Evolutionary conservation across 2,888 invertebrate genomes (phyloP).

Genomic region (Plusia festucae): DNA sequence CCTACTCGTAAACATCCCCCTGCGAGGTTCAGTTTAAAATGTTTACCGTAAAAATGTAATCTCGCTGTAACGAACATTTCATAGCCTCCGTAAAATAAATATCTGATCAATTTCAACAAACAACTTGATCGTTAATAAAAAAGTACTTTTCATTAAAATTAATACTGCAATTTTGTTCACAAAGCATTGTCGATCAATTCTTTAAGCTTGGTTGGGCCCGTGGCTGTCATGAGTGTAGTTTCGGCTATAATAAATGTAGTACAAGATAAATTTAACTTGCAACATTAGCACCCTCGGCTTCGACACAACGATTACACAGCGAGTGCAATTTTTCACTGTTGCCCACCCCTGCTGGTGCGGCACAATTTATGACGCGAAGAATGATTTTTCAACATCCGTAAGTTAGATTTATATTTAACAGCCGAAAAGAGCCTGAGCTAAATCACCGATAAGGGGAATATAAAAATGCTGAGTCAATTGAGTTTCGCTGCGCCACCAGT

Average conservation of each 20-base stretch:
- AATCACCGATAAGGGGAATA: constrained; percentile 72
- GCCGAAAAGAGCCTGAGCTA: constrained; percentile 74
- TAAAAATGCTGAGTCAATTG: constrained; percentile 72
- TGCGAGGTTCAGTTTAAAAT: constrained; percentile 32
- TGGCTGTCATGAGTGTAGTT: constrained; percentile 70
- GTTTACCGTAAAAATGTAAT: constrained; percentile 48
- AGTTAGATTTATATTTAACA: constrained; percentile 85
- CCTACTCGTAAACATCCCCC: constrained; percentile 40
- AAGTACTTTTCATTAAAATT: constrained; percentile 22
- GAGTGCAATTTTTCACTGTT: constrained; percentile 85
- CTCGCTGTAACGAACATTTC: constrained; percentile 45
- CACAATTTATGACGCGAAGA: constrained; percentile 85
- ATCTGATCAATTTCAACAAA: constrained; percentile 21
- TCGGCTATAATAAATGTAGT: constrained; percentile 81
- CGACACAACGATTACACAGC: constrained; percentile 82
- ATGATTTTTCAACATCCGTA: constrained; percentile 87
- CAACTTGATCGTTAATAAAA: constrained; percentile 31
- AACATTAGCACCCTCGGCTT: constrained; percentile 85
- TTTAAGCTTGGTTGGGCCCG: constrained; percentile 50
- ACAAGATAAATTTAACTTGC: constrained; percentile 83
- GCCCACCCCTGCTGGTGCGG: constrained; percentile 76
- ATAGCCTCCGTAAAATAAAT: constrained; percentile 26
- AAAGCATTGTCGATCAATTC: constrained; percentile 19
- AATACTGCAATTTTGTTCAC: constrained; percentile 16
- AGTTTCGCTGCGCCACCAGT: constrained; percentile 54